Percentiles rank a stretch among this genome's conserved stretches.
Evolutionary conservation across 2,888 invertebrate species (phyloP).

Genomic region (Synanthedon formicaeformis): DNA sequence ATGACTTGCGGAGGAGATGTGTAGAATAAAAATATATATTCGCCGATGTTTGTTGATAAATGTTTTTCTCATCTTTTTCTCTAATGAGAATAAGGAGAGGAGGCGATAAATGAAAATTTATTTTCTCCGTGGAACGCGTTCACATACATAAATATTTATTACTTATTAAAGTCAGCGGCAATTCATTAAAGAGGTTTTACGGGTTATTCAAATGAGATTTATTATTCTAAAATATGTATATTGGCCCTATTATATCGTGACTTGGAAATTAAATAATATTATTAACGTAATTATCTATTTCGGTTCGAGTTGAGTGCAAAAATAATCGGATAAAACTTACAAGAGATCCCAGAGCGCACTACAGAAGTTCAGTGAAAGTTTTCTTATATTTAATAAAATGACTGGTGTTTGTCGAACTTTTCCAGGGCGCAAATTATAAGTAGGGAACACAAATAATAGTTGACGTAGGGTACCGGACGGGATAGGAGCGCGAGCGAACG

Average conservation of each 20-base stretch:
- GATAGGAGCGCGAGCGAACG: conserved; percentile 19
- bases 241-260: conserved; percentile 19
- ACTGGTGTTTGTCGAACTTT: conserved; percentile 60
- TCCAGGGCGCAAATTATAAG: conserved; percentile 62
- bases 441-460: conserved; percentile 66
- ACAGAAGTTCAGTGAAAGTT: conserved; percentile 45
- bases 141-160: conserved; percentile 48
- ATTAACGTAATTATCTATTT: conserved; percentile 19
- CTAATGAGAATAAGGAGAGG: conserved; percentile 47
- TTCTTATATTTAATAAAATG: conserved; percentile 61
- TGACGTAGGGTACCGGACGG: conserved; percentile 49
- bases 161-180: conserved; percentile 44
- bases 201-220: conserved; percentile 42
- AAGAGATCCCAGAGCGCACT: conserved; percentile 45
- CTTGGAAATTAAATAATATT: conserved; percentile 23
- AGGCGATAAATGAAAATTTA: conserved; percentile 55
- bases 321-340: conserved; percentile 39
- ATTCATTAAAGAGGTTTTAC: conserved; percentile 45
- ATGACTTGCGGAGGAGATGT: conserved; percentile 27
- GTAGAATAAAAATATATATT: conserved; percentile 29
- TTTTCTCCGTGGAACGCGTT: conserved; percentile 36
- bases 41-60: conserved; percentile 42
- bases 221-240: conserved; percentile 18
- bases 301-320: conserved; percentile 17
- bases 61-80: conserved; percentile 41